Evolutionary conservation across 2,888 invertebrate genomes (phyloP).

Genomic region (Teleogryllus oceanicus): DNA sequence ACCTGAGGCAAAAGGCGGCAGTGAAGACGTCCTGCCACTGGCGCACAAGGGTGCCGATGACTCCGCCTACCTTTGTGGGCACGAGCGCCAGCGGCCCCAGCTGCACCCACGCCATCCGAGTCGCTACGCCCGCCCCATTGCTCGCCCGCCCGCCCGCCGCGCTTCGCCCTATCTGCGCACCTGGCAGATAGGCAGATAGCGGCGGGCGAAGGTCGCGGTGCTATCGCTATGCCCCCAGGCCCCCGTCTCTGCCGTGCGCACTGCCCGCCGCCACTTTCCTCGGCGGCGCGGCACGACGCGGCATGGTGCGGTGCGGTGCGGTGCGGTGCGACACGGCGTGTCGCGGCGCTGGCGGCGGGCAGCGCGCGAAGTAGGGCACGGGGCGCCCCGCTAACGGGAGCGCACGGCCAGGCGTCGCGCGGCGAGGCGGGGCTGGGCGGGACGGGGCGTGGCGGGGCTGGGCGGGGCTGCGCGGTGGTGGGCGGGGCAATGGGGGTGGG

Average conservation of each 20-base stretch:
- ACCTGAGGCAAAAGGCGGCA: constrained; percentile 39
- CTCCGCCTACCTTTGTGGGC: constrained; percentile 45
- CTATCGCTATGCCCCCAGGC: not conserved
- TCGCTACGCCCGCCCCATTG: not conserved
- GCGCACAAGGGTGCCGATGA: constrained; percentile 48
- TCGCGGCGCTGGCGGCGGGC: not conserved
- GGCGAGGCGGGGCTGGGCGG: too few species aligned
- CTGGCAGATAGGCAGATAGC: too few species aligned
- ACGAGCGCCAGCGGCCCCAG: constrained; percentile 30
- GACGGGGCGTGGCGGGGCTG: too few species aligned
- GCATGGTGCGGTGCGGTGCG: not conserved
- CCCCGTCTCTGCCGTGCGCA: not conserved
- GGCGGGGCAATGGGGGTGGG: too few species aligned
- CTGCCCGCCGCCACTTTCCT: constrained; percentile 6
- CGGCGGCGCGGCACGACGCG: not conserved
- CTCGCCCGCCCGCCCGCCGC: too few species aligned
- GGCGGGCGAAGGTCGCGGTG: not conserved
- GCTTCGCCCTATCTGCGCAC: too few species aligned
- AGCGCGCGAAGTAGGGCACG: too few species aligned
- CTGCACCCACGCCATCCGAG: not conserved
- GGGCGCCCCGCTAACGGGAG: too few species aligned
- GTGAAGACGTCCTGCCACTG: constrained; percentile 44
- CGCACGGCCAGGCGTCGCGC: too few species aligned
- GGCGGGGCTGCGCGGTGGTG: too few species aligned
- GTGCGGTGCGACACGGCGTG: not conserved